These are phyloP conservation scores for Panopea generosa DNA, from an alignment of 2,888 invertebrate species.

Conservation along the genomic window DNA sequence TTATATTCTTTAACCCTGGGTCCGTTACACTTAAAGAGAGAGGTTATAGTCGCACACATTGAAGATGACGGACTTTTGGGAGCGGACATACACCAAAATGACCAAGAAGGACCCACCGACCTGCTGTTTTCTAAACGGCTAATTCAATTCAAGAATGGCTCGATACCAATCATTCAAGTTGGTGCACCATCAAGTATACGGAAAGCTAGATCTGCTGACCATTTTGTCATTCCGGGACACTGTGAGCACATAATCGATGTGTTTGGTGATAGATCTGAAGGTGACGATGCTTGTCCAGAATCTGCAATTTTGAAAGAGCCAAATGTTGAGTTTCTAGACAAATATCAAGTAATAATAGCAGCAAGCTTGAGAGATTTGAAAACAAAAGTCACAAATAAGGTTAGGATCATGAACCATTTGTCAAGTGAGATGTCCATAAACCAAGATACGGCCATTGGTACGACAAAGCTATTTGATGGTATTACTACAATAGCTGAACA, in stretches of 20 bases:
- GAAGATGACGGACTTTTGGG: background rate
- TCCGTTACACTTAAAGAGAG: too few relatives aligned
- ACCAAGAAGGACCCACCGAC: conserved; percentile 9
- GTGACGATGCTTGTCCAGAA: too few relatives aligned
- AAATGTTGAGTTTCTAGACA: conserved; percentile 1
- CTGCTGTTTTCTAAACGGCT: conserved; percentile 6
- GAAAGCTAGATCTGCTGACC: conserved; percentile 19
- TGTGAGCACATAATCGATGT: conserved; percentile 15
- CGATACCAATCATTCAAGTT: conserved; percentile 15
- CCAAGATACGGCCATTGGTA: conserved; percentile 5
- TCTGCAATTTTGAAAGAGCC: too few relatives aligned
- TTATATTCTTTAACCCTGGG: background rate
- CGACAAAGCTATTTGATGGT: background rate
- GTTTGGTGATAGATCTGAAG: background rate
- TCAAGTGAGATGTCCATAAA: background rate
- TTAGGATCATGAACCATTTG: background rate
- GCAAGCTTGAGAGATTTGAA: conserved; percentile 14
- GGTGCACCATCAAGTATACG: background rate
- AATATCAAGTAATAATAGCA: conserved; percentile 10
- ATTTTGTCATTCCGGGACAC: conserved; percentile 8
- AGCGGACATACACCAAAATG: conserved; percentile 11
- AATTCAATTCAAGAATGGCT: background rate
- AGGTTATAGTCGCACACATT: background rate
- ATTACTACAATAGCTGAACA: background rate
- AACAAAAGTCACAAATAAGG: background rate